A percentile compares a stretch with the other conserved stretches of the same genome.
phyloP scores from a whole-genome alignment of 2,113 vertebrate genomes.

The Megaleporinus macrocephalus region DNA sequence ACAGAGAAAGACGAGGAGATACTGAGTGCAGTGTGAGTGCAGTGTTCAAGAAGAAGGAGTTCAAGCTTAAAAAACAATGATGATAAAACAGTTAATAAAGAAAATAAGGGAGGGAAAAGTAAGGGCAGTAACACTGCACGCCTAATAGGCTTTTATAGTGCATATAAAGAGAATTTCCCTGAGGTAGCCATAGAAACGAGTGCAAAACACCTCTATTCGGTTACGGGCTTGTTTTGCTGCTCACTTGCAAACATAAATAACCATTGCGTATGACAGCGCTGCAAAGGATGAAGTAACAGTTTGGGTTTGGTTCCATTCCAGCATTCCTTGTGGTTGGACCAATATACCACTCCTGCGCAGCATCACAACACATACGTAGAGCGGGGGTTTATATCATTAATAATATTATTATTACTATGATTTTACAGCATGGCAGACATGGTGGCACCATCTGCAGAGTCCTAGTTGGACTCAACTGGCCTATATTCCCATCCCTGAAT shows the following conservation, averaged over 20 bases:
- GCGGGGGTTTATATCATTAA: slow-evolving; percentile 43
- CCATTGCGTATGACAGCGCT: slow-evolving; percentile 1
- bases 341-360: background rate
- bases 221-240: slow-evolving; percentile 24
- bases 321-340: slow-evolving; percentile 6
- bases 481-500: slow-evolving; percentile 54
- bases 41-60: background rate
- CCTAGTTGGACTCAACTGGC: slow-evolving; percentile 38
- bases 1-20: slow-evolving; percentile 9
- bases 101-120: background rate
- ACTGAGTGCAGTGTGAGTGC: background rate
- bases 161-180: slow-evolving; percentile 42
- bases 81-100: slow-evolving; percentile 22
- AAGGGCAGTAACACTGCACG: slow-evolving; percentile 9
- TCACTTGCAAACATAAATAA: slow-evolving; percentile 21
- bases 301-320: slow-evolving; percentile 60
- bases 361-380: background rate
- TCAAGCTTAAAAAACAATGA: slow-evolving; percentile 9
- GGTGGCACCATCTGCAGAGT: slow-evolving; percentile 57
- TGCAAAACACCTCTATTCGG: slow-evolving; percentile 43
- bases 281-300: slow-evolving; percentile 20
- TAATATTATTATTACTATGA: slow-evolving; percentile 61
- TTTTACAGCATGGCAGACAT: slow-evolving; percentile 58
- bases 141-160: slow-evolving; percentile 45
- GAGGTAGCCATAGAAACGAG: slow-evolving; percentile 14